Evolutionary conservation across 2,888 invertebrate genomes (phyloP), one percentile per base, ranked within the genome.

Genomic region (Leuctra nigra): DNA sequence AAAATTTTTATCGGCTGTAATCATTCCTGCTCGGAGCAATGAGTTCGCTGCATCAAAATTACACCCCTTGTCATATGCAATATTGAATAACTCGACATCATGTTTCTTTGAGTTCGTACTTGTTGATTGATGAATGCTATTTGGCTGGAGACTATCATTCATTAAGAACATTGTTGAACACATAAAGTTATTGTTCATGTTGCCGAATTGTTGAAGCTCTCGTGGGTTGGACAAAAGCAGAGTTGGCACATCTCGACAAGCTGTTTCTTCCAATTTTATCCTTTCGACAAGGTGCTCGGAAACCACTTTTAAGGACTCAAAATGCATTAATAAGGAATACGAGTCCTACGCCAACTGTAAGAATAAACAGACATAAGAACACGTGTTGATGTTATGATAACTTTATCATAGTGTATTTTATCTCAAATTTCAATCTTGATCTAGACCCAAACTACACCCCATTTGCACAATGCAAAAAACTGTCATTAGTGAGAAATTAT

Each of bases 1-100:
- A 68, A 85, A 86, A 62, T 84, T 83, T 68, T 82, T 73, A 60
- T 72, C 72, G 4, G 69, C 67, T 14, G 71, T 69, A 64, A 73
- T 72, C 56, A 72, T 72, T 2, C 72, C 68, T 9, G 60, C 47
- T 20, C 62, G 60, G 58, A 72, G 72, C 4, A 72, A 61, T 4
- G 72, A 68, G 62, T 72, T 72, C 2, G 71, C 64, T 0, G 72
- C 70, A 54, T 72, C 72, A 59, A 72, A 72, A 58, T 71, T 72
- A 59, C 71, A 72, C 13, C 70, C 70, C 33, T 63, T 62, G 44
- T 63, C 61, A 54, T 62, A 62, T 13, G 61, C 61, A 36, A 61
- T 55, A 16, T 61, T 61, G 38, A 65, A 64, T 14, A 50, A 33
- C 18, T 18, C 33, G 7, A 64, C 61, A 48, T 66, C 66, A 55